Base-by-base conservation (phyloP, 2,113 vertebrate genomes). In the Ctenomys sociabilis region DNA sequence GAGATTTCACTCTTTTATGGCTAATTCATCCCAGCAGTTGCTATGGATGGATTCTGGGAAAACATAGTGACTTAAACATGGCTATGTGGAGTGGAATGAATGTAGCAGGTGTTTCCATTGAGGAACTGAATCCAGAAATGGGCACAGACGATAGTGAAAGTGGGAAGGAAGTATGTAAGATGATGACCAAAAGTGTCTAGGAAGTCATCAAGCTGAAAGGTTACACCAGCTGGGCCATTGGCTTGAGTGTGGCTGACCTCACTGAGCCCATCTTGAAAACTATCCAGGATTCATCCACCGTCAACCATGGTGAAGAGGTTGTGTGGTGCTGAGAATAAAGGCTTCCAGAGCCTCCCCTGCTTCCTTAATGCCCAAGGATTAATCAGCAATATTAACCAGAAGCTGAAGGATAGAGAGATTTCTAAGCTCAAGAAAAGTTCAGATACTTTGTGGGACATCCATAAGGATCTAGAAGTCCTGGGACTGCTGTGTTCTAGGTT, bases 151-250 rank as follows among this genome's bases (percentile, higher is more conserved):
- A 99, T 37, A 97, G 98, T 4, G 99, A 99, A 90, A 98, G 99
- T 93, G 99, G 99, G 99, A 99, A 99, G 98, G 98, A 99, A 2
- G 98, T 99, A 2, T 99, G 99, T 97, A 99, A 99, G 95, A 98
- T 99, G 93, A 99, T 99, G 88, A 99, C 99, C 95, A 99, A 99
- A 96, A 99, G 99, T 98, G 99, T 99, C 70, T 99, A 99, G 2
- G 99, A 99, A 95, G 99, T 99, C 90, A 99, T 99, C 98, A 99
- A 96, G 97, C 99, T 99, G 45, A 99, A 98, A 98, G 99, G 99
- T 5, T 99, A 99, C 96, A 99, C 99, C 63, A 99, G 99, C 99
- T 99, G 99, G 99, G 99, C 99, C 95, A 99, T 99, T 95, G 99
- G 99, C 57, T 95, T 99, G 84, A 99, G 99, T 4, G 59, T 61